Evolutionary conservation across 2,797 vertebrate species (phyloP).

Genomic region (Phrynocephalus guinanensis): DNA sequence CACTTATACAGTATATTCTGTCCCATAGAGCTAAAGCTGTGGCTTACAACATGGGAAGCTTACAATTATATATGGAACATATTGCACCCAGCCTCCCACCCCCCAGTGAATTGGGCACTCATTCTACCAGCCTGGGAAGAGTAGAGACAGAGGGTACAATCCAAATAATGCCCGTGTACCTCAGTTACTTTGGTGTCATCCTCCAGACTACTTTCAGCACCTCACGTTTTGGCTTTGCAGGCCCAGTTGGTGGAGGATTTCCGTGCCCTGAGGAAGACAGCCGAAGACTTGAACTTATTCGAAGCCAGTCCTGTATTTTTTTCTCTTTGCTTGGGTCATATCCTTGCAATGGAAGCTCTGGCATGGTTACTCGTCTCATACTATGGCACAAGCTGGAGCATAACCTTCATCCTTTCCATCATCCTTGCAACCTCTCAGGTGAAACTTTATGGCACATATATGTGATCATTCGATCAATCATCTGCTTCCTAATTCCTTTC

Average conservation of each 20-base stretch:
- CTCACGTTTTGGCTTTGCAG: slow-evolving; percentile 69
- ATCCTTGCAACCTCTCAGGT: slow-evolving; percentile 90
- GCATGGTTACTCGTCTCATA: slow-evolving; percentile 83
- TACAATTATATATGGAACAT: too few relatives aligned
- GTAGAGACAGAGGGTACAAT: not conserved
- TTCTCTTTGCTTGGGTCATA: slow-evolving; percentile 86
- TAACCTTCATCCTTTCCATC: slow-evolving; percentile 81
- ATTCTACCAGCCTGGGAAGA: too few relatives aligned
- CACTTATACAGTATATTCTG: too few relatives aligned
- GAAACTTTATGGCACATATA: slow-evolving; percentile 25
- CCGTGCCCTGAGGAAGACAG: slow-evolving; percentile 79
- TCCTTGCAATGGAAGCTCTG: slow-evolving; percentile 87
- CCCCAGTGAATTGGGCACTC: too few relatives aligned
- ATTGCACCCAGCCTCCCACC: too few relatives aligned
- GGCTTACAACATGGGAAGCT: too few relatives aligned
- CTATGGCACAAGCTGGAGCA: slow-evolving; percentile 88
- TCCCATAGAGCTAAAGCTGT: too few relatives aligned
- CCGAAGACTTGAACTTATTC: slow-evolving; percentile 87
- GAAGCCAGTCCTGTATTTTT: slow-evolving; percentile 86
- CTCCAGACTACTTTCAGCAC: not conserved
- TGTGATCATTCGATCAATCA: not conserved
- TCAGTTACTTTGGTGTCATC: not conserved
- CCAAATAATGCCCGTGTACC: not conserved
- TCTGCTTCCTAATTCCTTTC: not conserved
- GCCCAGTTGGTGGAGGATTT: slow-evolving; percentile 87